These are phyloP conservation scores for Xestia xanthographa DNA, from an alignment of 2,888 invertebrate genomes.

Conservation along the genomic window DNA sequence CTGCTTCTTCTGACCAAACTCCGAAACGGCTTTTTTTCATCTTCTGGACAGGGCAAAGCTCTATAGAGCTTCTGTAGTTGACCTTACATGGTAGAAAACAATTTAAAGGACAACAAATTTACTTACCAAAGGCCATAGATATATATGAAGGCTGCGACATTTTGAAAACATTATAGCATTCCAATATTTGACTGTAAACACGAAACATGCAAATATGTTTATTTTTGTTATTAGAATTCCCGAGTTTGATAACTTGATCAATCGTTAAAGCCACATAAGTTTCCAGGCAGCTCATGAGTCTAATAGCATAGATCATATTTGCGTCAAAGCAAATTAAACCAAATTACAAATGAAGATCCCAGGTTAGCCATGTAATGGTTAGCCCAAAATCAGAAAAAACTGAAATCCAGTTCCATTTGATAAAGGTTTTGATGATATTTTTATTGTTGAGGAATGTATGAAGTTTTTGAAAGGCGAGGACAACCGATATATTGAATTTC, in stretches of 20 bases:
- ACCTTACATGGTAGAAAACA: background rate
- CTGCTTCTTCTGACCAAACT: no score
- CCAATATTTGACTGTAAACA: constrained; percentile 4
- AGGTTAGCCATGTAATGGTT: no score
- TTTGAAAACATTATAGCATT: constrained; percentile 17
- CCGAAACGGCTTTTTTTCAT: no score
- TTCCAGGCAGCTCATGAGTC: constrained; percentile 9
- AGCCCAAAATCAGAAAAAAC: constrained; percentile 1
- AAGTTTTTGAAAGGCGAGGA: constrained; percentile 2
- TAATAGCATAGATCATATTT: constrained; percentile 13
- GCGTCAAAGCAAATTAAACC: constrained; percentile 5
- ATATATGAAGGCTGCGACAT: background rate
- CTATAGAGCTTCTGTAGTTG: no score
- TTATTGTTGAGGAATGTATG: background rate
- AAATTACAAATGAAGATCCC: background rate
- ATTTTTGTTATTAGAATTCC: background rate
- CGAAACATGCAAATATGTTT: background rate
- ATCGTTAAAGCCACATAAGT: background rate
- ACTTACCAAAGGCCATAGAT: constrained; percentile 22
- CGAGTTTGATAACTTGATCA: background rate
- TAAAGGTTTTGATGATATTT: background rate
- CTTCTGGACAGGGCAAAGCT: no score
- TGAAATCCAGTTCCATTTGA: constrained; percentile 24
- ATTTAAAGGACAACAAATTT: background rate
- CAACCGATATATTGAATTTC: background rate